Base-by-base conservation (phyloP, 2,797 vertebrate species). In the Halcyon smyrnensis region DNA sequence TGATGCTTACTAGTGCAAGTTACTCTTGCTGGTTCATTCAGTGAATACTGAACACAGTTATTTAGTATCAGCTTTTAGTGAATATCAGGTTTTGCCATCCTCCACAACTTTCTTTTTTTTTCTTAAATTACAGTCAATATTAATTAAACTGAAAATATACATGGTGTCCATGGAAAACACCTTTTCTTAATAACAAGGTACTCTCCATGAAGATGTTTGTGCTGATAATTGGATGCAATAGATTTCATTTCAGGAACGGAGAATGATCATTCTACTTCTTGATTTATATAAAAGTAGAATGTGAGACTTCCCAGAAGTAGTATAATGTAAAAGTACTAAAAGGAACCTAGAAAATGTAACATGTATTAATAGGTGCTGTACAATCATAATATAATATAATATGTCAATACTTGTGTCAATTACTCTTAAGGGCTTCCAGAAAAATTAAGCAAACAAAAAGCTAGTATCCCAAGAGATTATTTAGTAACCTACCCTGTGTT, bases 401-500 rank as follows among this genome's bases (percentile, higher is more conserved):
- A 46, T 21, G 12, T 71, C 8, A 56, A 28, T 39, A 73, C 5
- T 74, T 60, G 12, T 39, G 15, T 27, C 54, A 67, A 11, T 17
- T 13, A 12, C 18, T 74, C 46, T 11, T 30, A 36, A 79, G 37
- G 15, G 24, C 11, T 65, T 68, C 57, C 48, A 70, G 65, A 56
- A 92, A 83, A 90, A 77, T 6, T 19, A n/a, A 64, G 21, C 43
- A 76, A 67, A 23, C 4, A 48, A 18, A 62, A 59, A 83, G 6
- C 6, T 45, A 48, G 5, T 43, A 23, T 62, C 32, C 19, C 74
- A 77, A 83, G 30, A 32, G 5, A 77, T 92, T 60, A n/a, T 67
- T 89, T 36, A 67, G 43, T 23, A 50, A 97, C 97, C 41, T 97
- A 98, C 98, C 96, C 92, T 1, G 90, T 98, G 76, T 98, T 94